These are phyloP conservation scores for Chaenocephalus aceratus DNA, from an alignment of 2,113 vertebrate species.

Conservation along the genomic window DNA sequence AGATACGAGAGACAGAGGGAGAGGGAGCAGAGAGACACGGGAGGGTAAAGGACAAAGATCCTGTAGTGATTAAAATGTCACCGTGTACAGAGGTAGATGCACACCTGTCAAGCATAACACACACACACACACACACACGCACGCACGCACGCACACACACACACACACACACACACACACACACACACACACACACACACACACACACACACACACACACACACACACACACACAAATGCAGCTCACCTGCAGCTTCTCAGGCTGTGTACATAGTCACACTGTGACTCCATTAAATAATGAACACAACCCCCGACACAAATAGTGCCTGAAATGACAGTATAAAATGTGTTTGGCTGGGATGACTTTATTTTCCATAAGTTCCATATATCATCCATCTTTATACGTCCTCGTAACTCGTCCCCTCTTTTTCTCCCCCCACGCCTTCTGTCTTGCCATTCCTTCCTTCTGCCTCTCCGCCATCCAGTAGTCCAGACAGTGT, in stretches of 20 bases:
- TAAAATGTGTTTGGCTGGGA: conserved; percentile 13
- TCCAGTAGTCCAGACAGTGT: conserved; percentile 31
- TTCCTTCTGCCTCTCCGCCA: not conserved
- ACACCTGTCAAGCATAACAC: conserved; percentile 38
- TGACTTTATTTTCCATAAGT: conserved; percentile 30
- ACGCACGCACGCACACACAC: conserved; percentile 8
- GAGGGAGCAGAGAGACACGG: conserved; percentile 20
- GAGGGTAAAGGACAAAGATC: conserved; percentile 56
- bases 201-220: not conserved
- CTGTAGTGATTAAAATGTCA: conserved; percentile 75
- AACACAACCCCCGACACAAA: conserved; percentile 25
- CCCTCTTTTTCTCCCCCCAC: not conserved
- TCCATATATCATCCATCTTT: conserved; percentile 34
- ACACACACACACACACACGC: not conserved
- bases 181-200: not conserved
- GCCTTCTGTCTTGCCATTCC: not conserved
- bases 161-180: not conserved
- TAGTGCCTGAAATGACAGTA: conserved; percentile 18
- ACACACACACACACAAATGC: not conserved
- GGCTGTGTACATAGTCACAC: conserved; percentile 32
- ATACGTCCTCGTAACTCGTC: not conserved
- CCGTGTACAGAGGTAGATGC: conserved; percentile 40
- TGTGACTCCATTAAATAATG: conserved; percentile 46
- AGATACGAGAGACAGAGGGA: not conserved
- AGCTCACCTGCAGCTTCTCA: conserved; percentile 25